phyloP scores from a whole-genome alignment of 2,113 vertebrate genomes.

The Halichoeres trimaculatus region DNA sequence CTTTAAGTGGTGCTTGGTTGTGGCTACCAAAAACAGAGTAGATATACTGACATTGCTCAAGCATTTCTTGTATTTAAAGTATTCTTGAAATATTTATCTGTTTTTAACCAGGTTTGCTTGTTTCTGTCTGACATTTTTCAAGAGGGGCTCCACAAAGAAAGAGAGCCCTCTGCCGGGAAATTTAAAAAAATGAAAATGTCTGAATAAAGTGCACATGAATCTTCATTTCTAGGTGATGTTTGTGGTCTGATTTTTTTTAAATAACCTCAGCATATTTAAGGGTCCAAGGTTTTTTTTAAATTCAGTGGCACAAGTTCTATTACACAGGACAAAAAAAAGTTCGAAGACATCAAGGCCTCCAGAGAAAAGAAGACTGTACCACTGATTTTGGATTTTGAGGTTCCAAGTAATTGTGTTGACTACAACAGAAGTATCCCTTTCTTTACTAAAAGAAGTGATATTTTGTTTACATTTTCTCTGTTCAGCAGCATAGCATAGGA shows the following conservation, averaged over 20 bases:
- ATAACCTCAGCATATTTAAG: too few species aligned
- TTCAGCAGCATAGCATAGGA: too few species aligned
- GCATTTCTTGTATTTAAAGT: neutral
- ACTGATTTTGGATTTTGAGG: too few species aligned
- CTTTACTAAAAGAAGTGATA: too few species aligned
- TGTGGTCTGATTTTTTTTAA: neutral
- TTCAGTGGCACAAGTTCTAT: too few species aligned
- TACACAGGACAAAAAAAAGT: too few species aligned
- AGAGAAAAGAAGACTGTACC: too few species aligned
- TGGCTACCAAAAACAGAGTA: neutral
- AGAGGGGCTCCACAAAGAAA: neutral
- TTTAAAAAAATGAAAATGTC: conserved; percentile 6
- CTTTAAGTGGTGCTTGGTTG: conserved; percentile 12
- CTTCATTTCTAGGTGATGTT: neutral
- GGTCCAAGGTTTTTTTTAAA: neutral
- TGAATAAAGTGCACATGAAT: conserved; percentile 68
- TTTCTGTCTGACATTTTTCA: conserved; percentile 31
- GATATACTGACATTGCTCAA: neutral
- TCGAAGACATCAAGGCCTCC: neutral
- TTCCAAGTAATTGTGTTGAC: too few species aligned
- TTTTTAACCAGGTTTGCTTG: conserved; percentile 48
- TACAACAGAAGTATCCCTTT: too few species aligned
- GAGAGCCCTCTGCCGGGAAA: conserved; percentile 20
- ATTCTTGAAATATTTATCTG: conserved; percentile 8
- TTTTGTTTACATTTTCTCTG: too few species aligned